These are phyloP conservation scores for Nasonia longicornis DNA, from an alignment of 1,140 invertebrate genomes.

Conservation along the genomic window DNA sequence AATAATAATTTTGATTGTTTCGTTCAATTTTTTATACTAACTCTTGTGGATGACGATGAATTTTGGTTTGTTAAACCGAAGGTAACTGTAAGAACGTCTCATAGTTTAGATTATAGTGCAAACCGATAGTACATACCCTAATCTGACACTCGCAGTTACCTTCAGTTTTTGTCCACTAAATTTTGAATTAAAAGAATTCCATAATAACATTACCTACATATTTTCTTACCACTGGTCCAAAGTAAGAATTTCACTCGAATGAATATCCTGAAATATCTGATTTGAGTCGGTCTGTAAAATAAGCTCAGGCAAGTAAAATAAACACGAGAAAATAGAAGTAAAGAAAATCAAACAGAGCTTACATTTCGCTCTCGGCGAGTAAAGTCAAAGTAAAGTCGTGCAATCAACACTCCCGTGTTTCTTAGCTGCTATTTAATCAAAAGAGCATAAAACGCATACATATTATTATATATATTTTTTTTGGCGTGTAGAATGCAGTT, in stretches of 20 bases:
- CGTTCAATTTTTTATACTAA: neutral
- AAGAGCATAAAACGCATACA: neutral
- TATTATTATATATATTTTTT: neutral
- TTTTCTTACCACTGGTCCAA: neutral
- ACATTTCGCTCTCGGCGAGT: neutral
- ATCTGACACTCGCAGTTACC: neutral
- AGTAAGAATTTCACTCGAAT: neutral
- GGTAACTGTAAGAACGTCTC: neutral
- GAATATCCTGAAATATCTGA: neutral
- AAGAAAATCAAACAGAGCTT: neutral
- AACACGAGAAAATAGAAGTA: neutral
- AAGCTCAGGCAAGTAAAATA: neutral
- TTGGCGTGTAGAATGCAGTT: conserved; percentile 16
- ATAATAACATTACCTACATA: neutral
- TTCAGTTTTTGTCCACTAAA: neutral
- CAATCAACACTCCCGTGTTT: conserved; percentile 29
- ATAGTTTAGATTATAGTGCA: neutral
- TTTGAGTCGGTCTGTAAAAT: neutral
- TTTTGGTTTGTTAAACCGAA: neutral
- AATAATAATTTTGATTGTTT: neutral
- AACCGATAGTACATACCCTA: neutral
- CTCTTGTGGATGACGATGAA: neutral
- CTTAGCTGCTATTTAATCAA: conserved; percentile 26
- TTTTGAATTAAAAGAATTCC: too few relatives aligned
- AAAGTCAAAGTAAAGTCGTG: conserved; percentile 8